Evolutionary conservation across 2,888 invertebrate species (phyloP).

Genomic region (Tanypteryx hageni): DNA sequence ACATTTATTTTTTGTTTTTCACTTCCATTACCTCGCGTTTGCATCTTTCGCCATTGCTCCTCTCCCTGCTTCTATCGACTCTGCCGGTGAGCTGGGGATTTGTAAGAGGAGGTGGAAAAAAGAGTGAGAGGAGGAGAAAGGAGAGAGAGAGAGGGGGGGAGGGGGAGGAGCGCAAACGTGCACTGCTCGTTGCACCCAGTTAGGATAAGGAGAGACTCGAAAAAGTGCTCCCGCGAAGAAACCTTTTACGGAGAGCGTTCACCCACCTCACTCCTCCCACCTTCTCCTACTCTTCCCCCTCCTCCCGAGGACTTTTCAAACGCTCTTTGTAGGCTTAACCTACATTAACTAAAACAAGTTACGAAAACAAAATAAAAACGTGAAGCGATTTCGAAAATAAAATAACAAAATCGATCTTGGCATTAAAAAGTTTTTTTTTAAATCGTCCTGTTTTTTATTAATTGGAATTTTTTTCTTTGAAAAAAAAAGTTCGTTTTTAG

Average conservation of each 20-base stretch:
- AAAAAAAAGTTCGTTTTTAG: too few relatives aligned
- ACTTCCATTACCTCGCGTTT: too few relatives aligned
- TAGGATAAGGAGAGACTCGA: neutral
- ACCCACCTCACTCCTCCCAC: neutral
- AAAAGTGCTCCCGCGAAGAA: neutral
- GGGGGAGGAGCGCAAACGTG: neutral
- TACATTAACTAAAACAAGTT: neutral
- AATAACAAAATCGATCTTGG: too few relatives aligned
- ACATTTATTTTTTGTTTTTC: too few relatives aligned
- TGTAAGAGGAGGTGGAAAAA: neutral
- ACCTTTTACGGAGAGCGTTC: neutral
- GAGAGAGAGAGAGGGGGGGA: neutral
- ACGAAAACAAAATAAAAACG: neutral
- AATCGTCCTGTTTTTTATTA: too few relatives aligned
- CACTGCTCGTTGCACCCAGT: neutral
- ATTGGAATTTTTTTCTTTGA: too few relatives aligned
- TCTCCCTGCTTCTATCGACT: too few relatives aligned
- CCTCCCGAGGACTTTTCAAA: neutral
- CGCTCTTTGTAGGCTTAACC: conserved; percentile 12
- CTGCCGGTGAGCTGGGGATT: too few relatives aligned
- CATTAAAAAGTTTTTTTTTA: too few relatives aligned
- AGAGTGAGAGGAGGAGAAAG: neutral
- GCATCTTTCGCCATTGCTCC: too few relatives aligned
- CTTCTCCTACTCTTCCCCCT: neutral
- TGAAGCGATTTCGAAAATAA: too few relatives aligned